Base-by-base conservation (phyloP, 2,888 invertebrate species). In the Agrochola lota region DNA sequence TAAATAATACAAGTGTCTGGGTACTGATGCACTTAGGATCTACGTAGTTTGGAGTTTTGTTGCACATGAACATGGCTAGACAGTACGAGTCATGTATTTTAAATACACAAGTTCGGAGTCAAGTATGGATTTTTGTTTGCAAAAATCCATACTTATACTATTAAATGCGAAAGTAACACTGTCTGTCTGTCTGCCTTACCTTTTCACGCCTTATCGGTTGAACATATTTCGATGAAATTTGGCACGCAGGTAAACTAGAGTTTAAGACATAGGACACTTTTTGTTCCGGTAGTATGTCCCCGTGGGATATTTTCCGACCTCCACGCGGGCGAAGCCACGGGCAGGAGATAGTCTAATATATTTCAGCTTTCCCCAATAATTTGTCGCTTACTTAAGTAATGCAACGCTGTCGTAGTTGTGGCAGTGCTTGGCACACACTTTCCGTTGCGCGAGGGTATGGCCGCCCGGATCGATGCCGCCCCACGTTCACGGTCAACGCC, bases 401-500 rank as follows among this genome's bases (percentile, higher is more conserved):
- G 75, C 78, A 83, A 64, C 62, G 78, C 74, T 71, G 77, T 76
- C 78, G 77, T 77, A 68, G 77, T 77, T 76, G 79, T 75, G 70
- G 75, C 77, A 81, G 73, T 75, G 69, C 68, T 78, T 85, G 91
- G 90, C 90, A 89, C 92, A 93, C 91, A 95, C 92, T 95, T 95
- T 95, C 94, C 94, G 94, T 96, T 96, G 96, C 95, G 96, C 96
- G 96, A 96, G 96, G 96, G 96, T 96, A 96, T 96, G 96, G 96
- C 92, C 87, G 93, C 88, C 82, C 86, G 91, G 95, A 96, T 96
- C 96, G 95, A 96, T 96, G 92, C 95, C 95, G 95, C 95, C 95
- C 95, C 95, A 95, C 94, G 96, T 96, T 96, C 96, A 96, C 96
- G 96, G 96, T 96, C 96, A 96, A 92, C 96, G 96, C 95, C 96